phyloP scores from a whole-genome alignment of 2,888 invertebrate species.

The Crossocerus cetratus region DNA sequence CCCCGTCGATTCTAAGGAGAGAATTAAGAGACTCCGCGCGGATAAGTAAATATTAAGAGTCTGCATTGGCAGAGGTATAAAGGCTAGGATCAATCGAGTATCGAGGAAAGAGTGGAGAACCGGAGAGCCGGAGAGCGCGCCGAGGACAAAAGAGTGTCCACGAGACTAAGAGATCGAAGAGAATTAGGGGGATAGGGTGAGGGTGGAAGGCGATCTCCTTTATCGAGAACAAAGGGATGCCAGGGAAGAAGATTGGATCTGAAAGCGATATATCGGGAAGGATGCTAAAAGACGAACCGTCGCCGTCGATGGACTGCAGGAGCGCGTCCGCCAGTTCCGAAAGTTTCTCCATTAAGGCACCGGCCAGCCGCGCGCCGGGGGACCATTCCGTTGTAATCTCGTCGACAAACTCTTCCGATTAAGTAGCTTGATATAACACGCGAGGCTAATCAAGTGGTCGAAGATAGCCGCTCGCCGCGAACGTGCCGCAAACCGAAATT shows the following conservation, averaged over 20 bases:
- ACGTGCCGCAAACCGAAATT: slow-evolving; percentile 45
- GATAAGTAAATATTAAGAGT: no score
- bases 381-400: slow-evolving; percentile 52
- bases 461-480: slow-evolving; percentile 37
- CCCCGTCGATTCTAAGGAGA: not conserved
- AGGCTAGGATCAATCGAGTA: not conserved
- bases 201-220: slow-evolving; percentile 8
- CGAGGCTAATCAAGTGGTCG: slow-evolving; percentile 56
- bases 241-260: slow-evolving; percentile 33
- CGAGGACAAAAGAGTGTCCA: not conserved
- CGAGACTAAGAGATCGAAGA: not conserved
- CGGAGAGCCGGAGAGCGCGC: not conserved
- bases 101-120: not conserved
- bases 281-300: slow-evolving; percentile 17
- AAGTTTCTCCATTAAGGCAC: slow-evolving; percentile 51
- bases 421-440: slow-evolving; percentile 48
- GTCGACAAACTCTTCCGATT: slow-evolving; percentile 57
- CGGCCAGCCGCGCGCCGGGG: slow-evolving; percentile 14
- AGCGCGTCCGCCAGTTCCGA: slow-evolving; percentile 17
- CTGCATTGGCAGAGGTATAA: not conserved
- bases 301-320: not conserved
- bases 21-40: not conserved
- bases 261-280: slow-evolving; percentile 41
- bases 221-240: slow-evolving; percentile 4
- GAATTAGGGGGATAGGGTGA: not conserved